Evolutionary conservation across 2,113 vertebrate species (phyloP), one percentile per base, ranked within the genome.

Genomic region (Penelope pileata): DNA sequence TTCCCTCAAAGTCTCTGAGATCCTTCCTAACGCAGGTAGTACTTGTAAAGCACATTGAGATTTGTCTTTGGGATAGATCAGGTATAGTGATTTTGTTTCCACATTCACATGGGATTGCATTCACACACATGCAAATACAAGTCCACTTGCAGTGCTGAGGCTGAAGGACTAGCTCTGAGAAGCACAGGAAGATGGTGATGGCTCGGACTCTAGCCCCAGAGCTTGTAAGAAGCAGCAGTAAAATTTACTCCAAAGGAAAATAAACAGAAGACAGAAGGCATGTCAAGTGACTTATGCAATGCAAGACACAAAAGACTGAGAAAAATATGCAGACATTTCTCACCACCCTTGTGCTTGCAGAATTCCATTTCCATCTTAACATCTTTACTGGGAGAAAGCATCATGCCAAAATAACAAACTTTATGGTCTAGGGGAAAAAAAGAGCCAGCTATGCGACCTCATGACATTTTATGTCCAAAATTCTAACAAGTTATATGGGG

Each of bases 41-140:
- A 18, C 5, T 76, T 85, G 19, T 67, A 76, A 77, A 63, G 26
- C 19, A 38, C 5, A 5, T 19, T 62, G 7, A 24, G 38, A 27
- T 76, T 90, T 79, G 16, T 42, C 32, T 68, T 72, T n/a, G 45
- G 27, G 6, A 17, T 30, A 58, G 56, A 40, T 47, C 9, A 68
- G 29, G 34, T 64, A n/a, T 21, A n/a, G 13, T 23, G 29, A 15
- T 3, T 56, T 32, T 47, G 1, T 34, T 16, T 14, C 27, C 56
- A 24, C 9, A 17, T 70, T 90, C 43, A 16, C 15, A 1, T 22
- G 16, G 16, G 13, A 30, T 19, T 70, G 24, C 4, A 16, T 26
- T 60, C 34, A 51, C 45, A 34, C 0, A 0, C 1, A 14, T 0
- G 0, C 24, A 59, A 80, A 8, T 42, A 70, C 7, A 15, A 23